Evolutionary conservation across 2,113 vertebrate genomes (phyloP), one percentile per base, ranked within the genome.

Genomic region (Platycercus adscitus): DNA sequence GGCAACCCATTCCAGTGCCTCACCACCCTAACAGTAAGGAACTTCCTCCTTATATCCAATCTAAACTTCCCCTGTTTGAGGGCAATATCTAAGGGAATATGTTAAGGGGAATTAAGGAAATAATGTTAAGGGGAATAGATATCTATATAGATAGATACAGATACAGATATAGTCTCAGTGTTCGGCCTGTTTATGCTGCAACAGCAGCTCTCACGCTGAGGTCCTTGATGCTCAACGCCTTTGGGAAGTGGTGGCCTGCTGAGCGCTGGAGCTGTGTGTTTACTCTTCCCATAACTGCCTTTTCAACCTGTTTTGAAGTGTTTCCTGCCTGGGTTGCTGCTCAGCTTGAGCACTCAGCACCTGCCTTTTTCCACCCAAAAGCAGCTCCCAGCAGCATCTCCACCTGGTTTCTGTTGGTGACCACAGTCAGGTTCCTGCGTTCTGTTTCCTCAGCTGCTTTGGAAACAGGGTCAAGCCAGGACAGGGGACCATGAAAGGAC

Each of bases 121-220:
- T 47, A 47, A 47, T 47, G 46, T 47, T 47, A 47, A 47, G 46
- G 46, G 20, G 20, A 11, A 47, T 47, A 23, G 10, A 21, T 47
- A 47, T 47, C 20, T 46, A 46, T 46, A 46, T 46, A 46, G 44
- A 64, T 23, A 47, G 47, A 47, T n/a, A 33, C 7, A 29, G 17
- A 0, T 28, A 3, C 0, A 3, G 55, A 25, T 5, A 7, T 43
- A 43, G 1, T 9, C 88, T 60, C 1, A 1, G 75, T 29, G 55
- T 41, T 28, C 5, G 41, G 50, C 49, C 41, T 81, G 33, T 19
- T 64, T 2, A 43, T 43, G 89, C 87, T 84, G 65, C n/a, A 23
- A 6, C 37, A 63, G 58, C 17, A 7, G 24, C 20, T 68, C 61
- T 52, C 8, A 0, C 19, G 44, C 87, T 47, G 66, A 44, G 71